phyloP scores from a whole-genome alignment of 1,140 invertebrate species.

The Meloidogyne hapla region DNA sequence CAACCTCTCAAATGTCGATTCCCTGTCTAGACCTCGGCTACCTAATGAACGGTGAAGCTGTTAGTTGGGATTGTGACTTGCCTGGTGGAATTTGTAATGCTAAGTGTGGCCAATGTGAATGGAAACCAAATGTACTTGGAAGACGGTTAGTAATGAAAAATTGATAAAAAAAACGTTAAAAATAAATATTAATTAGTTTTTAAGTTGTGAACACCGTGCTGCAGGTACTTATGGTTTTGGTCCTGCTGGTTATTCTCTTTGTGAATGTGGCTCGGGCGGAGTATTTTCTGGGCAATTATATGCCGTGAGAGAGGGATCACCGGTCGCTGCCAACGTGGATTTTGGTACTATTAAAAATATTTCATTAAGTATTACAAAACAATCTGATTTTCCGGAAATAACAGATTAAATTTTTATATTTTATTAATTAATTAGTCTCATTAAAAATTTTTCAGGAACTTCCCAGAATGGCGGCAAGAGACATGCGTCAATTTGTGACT shows the following conservation, averaged over 20 bases:
- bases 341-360: too few relatives aligned
- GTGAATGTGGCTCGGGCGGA: slow-evolving; percentile 91
- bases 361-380: too few relatives aligned
- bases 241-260: slow-evolving; percentile 85
- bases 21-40: slow-evolving; percentile 79
- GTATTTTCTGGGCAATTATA: slow-evolving; percentile 88
- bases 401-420: too few relatives aligned
- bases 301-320: slow-evolving; percentile 85
- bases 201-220: slow-evolving; percentile 84
- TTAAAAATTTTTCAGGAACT: slow-evolving; percentile 70
- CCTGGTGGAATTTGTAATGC: slow-evolving; percentile 84
- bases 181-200: not conserved
- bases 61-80: slow-evolving; percentile 83
- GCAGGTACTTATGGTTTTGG: slow-evolving; percentile 93
- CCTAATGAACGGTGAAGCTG: slow-evolving; percentile 77
- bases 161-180: too few relatives aligned
- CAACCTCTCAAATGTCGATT: slow-evolving; percentile 67
- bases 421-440: too few relatives aligned
- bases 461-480: slow-evolving; percentile 95
- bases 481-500: slow-evolving; percentile 88
- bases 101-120: slow-evolving; percentile 85
- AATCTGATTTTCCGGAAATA: too few relatives aligned
- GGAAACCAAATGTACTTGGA: slow-evolving; percentile 91
- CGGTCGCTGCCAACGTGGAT: slow-evolving; percentile 87
- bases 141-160: slow-evolving; percentile 64